Conservation (phyloP, 2,888 invertebrate species). For the Ctenicera cuprea region DNA sequence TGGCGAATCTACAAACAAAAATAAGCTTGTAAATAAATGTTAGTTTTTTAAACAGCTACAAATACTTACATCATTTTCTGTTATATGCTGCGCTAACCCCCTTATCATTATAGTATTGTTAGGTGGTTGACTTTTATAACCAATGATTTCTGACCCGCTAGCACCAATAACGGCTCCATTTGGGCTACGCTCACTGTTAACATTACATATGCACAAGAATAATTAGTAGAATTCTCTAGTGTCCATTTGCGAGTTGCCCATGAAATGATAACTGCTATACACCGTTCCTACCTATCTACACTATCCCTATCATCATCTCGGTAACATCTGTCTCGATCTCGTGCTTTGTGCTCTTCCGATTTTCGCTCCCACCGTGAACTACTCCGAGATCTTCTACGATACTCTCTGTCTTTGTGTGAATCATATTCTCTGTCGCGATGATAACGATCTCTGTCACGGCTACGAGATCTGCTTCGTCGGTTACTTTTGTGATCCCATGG, state of each 20-base stretch:
- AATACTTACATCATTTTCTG: conserved; percentile 83
- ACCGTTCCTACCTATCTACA: conserved; percentile 68
- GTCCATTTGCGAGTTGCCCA: conserved; percentile 43
- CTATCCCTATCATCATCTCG: conserved; percentile 71
- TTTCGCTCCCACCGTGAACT: conserved; percentile 70
- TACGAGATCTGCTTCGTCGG: conserved; percentile 66
- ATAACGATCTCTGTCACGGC: conserved; percentile 65
- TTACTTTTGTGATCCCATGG: conserved; percentile 59
- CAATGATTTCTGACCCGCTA: conserved; percentile 72
- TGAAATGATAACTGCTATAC: conserved; percentile 50
- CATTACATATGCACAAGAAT: conserved; percentile 54
- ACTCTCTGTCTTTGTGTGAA: conserved; percentile 64
- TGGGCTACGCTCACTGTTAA: conserved; percentile 70
- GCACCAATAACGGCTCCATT: conserved; percentile 70
- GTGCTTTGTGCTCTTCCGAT: conserved; percentile 66
- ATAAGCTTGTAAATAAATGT: too few species aligned
- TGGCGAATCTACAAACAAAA: conserved; percentile 80
- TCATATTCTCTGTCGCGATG: conserved; percentile 65
- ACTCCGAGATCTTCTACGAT: conserved; percentile 67
- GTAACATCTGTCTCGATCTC: conserved; percentile 69
- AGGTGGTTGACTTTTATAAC: conserved; percentile 72
- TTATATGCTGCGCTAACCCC: conserved; percentile 83
- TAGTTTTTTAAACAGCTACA: too few species aligned
- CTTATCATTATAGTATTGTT: conserved; percentile 85
- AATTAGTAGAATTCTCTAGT: conserved; percentile 46